Percentiles rank a stretch among this genome's conserved stretches.
These are phyloP conservation scores for Netelia fuscicornis DNA, from an alignment of 2,888 invertebrate species.

Conservation along the genomic window DNA sequence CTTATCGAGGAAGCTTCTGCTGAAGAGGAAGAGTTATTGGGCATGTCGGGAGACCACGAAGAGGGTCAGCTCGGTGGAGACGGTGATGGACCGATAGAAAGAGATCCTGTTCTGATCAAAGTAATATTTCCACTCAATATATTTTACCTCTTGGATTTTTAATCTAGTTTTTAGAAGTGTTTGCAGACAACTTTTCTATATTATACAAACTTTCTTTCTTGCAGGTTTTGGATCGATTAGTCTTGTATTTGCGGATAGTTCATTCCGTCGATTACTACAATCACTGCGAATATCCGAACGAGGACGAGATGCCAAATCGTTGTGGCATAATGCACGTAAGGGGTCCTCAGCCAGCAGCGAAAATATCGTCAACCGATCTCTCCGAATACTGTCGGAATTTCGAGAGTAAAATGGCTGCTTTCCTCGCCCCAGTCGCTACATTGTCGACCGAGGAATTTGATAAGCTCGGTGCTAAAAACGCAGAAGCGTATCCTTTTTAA, in stretches of 20 bases:
- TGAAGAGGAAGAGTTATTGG: constrained; percentile 97
- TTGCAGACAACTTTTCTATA: neutral
- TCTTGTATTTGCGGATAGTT: constrained; percentile 97
- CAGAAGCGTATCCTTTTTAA: constrained; percentile 86
- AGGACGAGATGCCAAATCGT: constrained; percentile 99
- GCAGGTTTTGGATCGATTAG: constrained; percentile 89
- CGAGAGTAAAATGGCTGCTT: constrained; percentile 96
- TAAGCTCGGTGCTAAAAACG: constrained; percentile 93
- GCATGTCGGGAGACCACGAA: constrained; percentile 86
- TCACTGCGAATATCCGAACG: constrained; percentile 99
- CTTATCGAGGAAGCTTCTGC: constrained; percentile 99
- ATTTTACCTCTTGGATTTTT: neutral
- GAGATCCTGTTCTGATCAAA: constrained; percentile 90
- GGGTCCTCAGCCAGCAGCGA: constrained; percentile 93
- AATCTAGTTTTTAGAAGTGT: neutral
- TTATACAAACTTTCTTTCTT: neutral
- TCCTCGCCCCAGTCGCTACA: constrained; percentile 92
- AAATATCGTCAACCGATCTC: constrained; percentile 90
- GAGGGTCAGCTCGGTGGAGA: constrained; percentile 85
- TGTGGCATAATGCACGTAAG: constrained; percentile 99
- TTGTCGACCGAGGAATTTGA: constrained; percentile 91
- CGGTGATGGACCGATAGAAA: constrained; percentile 87
- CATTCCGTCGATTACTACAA: constrained; percentile 99
- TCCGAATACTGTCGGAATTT: constrained; percentile 92
- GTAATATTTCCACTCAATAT: constrained; percentile 85